A percentile compares a stretch with the other conserved stretches of the same genome.
These are phyloP conservation scores for Drosophila planitibia DNA, from an alignment of 2,888 invertebrate genomes.

Conservation along the genomic window DNA sequence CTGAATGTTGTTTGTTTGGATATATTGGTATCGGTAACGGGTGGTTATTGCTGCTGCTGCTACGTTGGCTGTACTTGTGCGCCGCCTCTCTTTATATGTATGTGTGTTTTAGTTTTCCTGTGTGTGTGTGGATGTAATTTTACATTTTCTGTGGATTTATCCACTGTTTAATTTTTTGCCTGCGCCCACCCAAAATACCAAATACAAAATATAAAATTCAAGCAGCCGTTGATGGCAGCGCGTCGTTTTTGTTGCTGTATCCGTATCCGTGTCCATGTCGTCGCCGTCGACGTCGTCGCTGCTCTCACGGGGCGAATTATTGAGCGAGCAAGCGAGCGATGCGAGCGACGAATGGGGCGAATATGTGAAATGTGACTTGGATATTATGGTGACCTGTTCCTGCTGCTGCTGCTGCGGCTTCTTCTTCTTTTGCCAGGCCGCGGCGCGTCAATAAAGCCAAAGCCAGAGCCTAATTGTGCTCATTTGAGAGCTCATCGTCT, in stretches of 20 bases:
- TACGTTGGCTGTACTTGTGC: slow-evolving; percentile 76
- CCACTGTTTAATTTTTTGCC: slow-evolving; percentile 74
- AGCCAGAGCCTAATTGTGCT: slow-evolving; percentile 79
- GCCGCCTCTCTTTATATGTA: slow-evolving; percentile 30
- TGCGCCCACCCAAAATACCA: slow-evolving; percentile 70
- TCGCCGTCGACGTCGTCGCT: slow-evolving; percentile 17
- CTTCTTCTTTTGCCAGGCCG: slow-evolving; percentile 34
- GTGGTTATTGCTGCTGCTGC: slow-evolving; percentile 50
- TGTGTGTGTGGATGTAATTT: slow-evolving; percentile 61
- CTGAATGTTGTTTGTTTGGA: slow-evolving; percentile 20
- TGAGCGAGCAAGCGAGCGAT: slow-evolving; percentile 54
- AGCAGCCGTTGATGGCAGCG: slow-evolving; percentile 42
- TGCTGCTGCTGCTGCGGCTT: slow-evolving; percentile 41
- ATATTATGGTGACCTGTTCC: slow-evolving; percentile 70
- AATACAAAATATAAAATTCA: slow-evolving; percentile 55
- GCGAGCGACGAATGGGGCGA: slow-evolving; percentile 11
- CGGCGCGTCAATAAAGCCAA: slow-evolving; percentile 74
- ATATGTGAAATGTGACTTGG: slow-evolving; percentile 73
- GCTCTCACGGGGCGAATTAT: slow-evolving; percentile 66
- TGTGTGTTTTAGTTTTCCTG: slow-evolving; percentile 64
- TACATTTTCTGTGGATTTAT: slow-evolving; percentile 77
- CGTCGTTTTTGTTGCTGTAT: slow-evolving; percentile 23
- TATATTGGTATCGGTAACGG: slow-evolving; percentile 63
- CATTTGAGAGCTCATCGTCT: slow-evolving; percentile 68
- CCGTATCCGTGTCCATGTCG: slow-evolving; percentile 34